These are phyloP conservation scores for Heterotis niloticus DNA, from an alignment of 2,113 vertebrate species.

Conservation along the genomic window DNA sequence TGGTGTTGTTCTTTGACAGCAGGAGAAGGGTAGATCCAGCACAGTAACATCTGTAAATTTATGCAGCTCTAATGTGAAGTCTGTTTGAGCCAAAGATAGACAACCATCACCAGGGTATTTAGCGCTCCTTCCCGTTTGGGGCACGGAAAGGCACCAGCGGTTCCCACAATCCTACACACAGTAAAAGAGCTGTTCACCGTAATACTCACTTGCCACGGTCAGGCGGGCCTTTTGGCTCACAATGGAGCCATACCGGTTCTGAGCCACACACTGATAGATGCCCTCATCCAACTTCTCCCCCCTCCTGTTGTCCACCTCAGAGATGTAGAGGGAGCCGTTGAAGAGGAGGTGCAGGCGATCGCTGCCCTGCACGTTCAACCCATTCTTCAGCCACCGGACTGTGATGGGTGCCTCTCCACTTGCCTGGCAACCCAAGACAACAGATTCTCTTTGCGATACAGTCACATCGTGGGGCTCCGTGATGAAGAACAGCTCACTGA, in stretches of 20 bases:
- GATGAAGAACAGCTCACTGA: constrained; percentile 87
- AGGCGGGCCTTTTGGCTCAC: constrained; percentile 90
- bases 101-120: neutral
- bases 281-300: constrained; percentile 82
- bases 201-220: constrained; percentile 85
- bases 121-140: neutral
- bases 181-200: neutral
- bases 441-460: constrained; percentile 69
- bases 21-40: neutral
- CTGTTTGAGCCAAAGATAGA: neutral
- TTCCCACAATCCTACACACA: neutral
- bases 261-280: constrained; percentile 88
- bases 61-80: neutral
- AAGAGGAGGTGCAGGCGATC: constrained; percentile 73
- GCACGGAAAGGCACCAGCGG: neutral
- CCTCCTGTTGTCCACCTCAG: constrained; percentile 69
- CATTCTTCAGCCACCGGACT: constrained; percentile 86
- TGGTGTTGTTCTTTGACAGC: neutral
- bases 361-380: constrained; percentile 72
- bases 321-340: constrained; percentile 86
- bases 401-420: constrained; percentile 81
- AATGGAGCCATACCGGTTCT: constrained; percentile 89
- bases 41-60: neutral
- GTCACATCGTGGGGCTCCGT: constrained; percentile 81
- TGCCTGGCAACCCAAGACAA: constrained; percentile 83